phyloP scores from a whole-genome alignment of 1,140 invertebrate species.

The Ceratina japonica region DNA sequence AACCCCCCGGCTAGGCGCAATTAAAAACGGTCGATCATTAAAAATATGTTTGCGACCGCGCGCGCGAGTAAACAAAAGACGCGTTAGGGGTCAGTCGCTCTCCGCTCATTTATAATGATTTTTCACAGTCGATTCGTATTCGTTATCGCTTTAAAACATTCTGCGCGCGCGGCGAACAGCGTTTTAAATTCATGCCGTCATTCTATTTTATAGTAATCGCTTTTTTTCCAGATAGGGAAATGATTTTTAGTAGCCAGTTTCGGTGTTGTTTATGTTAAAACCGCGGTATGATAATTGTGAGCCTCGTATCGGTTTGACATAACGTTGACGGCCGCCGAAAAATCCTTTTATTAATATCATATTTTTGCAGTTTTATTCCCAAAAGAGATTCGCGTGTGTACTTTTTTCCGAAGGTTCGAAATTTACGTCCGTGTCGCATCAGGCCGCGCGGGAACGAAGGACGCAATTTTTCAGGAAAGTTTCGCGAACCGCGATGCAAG shows the following conservation, averaged over 20 bases:
- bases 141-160: constrained; percentile 38
- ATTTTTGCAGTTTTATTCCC: no score
- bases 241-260: neutral
- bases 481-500: constrained; percentile 16
- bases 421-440: neutral
- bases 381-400: no score
- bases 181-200: constrained; percentile 1
- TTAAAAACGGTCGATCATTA: constrained; percentile 34
- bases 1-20: constrained; percentile 19
- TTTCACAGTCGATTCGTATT: constrained; percentile 28
- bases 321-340: no score
- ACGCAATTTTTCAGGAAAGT: constrained; percentile 34
- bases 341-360: no score
- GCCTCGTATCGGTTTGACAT: no score
- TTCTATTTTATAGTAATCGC: neutral
- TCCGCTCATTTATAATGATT: constrained; percentile 20
- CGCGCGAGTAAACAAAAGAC: constrained; percentile 4
- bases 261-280: no score
- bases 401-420: neutral
- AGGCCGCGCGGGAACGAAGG: neutral
- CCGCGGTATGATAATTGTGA: no score
- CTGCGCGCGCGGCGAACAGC: neutral
- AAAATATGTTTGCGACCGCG: constrained; percentile 10
- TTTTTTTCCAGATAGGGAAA: neutral
- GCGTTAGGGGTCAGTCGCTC: no score